Evolutionary conservation across 2,797 vertebrate genomes (phyloP), one percentile per base, ranked within the genome.

Genomic region (Poecilia velifera): DNA sequence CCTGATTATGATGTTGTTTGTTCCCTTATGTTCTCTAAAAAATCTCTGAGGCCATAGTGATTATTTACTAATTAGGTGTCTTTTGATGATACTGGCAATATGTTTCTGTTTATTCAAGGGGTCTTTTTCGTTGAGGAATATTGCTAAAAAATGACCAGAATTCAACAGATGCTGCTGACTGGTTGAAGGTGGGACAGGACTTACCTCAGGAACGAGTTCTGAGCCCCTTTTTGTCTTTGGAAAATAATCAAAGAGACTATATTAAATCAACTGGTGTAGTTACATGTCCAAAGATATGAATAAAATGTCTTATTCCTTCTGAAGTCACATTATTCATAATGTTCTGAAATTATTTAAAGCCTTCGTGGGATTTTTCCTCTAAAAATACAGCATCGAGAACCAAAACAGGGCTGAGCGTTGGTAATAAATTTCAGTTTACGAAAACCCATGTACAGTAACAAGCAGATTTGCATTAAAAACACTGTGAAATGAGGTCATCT

Each of bases 401-500:
- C 81, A 73, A 85, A 87, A 84, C 70, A 31, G 77, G 53, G 16
- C 76, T 4, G 46, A 46, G 9, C 43, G 3, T 7, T 18, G 0
- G 41, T 0, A 59, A 84, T 78, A 80, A 79, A 84, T 80, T 20
- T 73, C 82, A 36, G 59, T 57, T 87, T 70, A 80, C 20, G 25
- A 72, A 80, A 86, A 77, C 62, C 68, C 74, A 25, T 43, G 47
- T 76, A 71, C 78, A 82, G 81, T 79, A 86, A 86, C 49, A 74
- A 82, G 81, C 79, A 84, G 74, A 81, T 91, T 82, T 85, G 43
- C 80, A 92, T 90, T 90, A 88, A 81, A 90, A 84, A 90, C 79
- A 57, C 79, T 57, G 43, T 45, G 70, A 76, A 90, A 91, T 74
- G 59, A 84, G 84, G 81, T 87, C 34, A 43, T 36, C 43, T 76